Percentiles rank a stretch among this genome's conserved stretches.
Conservation (phyloP, 2,797 vertebrate genomes). For the Gallinago stenura region DNA sequence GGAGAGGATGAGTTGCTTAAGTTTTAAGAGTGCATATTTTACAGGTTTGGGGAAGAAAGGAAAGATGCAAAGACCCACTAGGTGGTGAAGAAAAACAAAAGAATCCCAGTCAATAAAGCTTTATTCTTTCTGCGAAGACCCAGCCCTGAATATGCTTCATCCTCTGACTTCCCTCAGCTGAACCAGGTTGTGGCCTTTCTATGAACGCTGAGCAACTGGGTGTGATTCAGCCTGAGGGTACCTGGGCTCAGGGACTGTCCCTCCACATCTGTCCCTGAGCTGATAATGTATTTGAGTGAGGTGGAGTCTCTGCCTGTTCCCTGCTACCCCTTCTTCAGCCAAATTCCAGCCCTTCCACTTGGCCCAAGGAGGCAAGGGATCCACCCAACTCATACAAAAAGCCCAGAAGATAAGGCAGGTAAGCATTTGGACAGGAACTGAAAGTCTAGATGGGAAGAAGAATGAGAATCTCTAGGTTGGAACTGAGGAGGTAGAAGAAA, state of each 20-base stretch:
- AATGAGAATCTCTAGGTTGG: background rate
- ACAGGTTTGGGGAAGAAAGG: background rate
- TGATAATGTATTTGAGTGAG: background rate
- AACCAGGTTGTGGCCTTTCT: background rate
- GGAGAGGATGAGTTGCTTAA: background rate
- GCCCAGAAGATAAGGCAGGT: background rate
- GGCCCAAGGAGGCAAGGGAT: background rate
- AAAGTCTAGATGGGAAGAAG: background rate
- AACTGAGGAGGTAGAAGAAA: background rate
- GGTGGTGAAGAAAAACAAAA: background rate
- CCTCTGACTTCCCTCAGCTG: background rate
- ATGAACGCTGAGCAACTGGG: background rate
- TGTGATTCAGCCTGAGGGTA: background rate
- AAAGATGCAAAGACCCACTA: background rate
- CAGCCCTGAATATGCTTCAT: background rate
- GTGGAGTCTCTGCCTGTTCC: background rate
- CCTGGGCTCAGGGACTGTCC: background rate
- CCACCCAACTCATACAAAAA: background rate
- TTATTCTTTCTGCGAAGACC: background rate
- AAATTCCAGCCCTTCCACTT: background rate
- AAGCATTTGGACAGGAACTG: background rate
- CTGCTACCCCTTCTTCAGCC: background rate
- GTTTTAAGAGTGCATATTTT: background rate
- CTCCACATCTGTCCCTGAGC: too few relatives aligned
- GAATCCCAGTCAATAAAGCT: background rate